A percentile compares a stretch with the other conserved stretches of the same genome.
Conservation (phyloP, 2,888 invertebrate species). For the Stegana nigrithorax region DNA sequence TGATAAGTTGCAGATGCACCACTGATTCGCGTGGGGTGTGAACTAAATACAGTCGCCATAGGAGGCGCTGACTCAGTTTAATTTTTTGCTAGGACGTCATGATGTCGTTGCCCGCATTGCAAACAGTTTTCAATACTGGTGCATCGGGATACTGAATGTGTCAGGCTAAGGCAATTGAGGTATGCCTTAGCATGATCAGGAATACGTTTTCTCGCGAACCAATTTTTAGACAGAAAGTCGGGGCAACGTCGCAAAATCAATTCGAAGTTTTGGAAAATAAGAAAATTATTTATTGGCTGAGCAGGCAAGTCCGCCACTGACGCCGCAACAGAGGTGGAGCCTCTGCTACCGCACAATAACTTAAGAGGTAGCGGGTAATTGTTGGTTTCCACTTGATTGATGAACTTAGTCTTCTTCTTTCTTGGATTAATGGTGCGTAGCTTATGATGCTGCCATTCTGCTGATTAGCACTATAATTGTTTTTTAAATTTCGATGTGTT, state of each 20-base stretch:
- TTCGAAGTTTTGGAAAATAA: neutral
- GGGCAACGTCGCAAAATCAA: neutral
- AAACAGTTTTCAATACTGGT: neutral
- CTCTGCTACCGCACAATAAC: no score
- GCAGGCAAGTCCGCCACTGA: no score
- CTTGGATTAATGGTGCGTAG: no score
- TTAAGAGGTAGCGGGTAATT: no score
- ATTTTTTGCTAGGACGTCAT: neutral
- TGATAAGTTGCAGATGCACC: neutral
- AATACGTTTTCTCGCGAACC: neutral
- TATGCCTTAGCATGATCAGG: neutral
- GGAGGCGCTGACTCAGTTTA: neutral
- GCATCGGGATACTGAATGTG: neutral
- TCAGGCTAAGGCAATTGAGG: neutral
- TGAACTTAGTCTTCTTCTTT: no score
- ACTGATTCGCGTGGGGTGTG: neutral
- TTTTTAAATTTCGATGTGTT: no score
- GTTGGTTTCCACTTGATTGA: no score
- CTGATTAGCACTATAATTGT: no score
- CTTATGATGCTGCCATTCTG: no score
- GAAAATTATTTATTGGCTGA: no score
- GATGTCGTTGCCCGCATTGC: conserved; percentile 8
- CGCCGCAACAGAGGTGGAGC: no score
- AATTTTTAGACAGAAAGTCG: neutral
- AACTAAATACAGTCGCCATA: neutral